These are phyloP conservation scores for Murina feae DNA, from an alignment of 2,113 vertebrate species.

Conservation along the genomic window DNA sequence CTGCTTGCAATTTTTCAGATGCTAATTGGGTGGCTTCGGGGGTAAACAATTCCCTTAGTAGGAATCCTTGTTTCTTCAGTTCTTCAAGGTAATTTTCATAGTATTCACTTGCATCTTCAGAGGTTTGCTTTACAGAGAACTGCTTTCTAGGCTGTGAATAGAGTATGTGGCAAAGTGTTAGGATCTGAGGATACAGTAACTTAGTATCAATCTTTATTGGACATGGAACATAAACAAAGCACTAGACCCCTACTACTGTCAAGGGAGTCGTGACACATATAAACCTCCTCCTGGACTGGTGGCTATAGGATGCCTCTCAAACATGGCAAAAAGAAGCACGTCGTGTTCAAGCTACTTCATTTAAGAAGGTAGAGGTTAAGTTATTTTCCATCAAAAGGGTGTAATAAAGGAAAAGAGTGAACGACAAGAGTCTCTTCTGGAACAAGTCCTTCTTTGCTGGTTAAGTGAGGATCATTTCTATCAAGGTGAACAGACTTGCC, in stretches of 20 bases:
- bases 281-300: too few species aligned
- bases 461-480: not conserved
- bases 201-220: not conserved
- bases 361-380: not conserved
- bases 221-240: not conserved
- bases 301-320: not conserved
- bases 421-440: not conserved
- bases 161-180: not conserved
- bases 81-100: slow-evolving; percentile 75
- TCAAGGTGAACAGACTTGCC: not conserved
- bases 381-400: not conserved
- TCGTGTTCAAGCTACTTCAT: not conserved
- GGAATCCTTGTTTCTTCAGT: slow-evolving; percentile 73
- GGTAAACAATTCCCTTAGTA: slow-evolving; percentile 63
- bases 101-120: slow-evolving; percentile 82
- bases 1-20: slow-evolving; percentile 84
- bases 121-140: slow-evolving; percentile 72
- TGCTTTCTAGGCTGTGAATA: slow-evolving; percentile 69
- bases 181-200: not conserved
- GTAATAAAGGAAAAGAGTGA: not conserved
- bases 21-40: slow-evolving; percentile 72
- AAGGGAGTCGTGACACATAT: too few species aligned
- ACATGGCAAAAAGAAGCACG: not conserved
- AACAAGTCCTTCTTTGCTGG: not conserved
- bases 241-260: not conserved